Evolutionary conservation across 1,140 invertebrate species (phyloP), one percentile per base, ranked within the genome.

Genomic region (Polypedilum vanderplanki): DNA sequence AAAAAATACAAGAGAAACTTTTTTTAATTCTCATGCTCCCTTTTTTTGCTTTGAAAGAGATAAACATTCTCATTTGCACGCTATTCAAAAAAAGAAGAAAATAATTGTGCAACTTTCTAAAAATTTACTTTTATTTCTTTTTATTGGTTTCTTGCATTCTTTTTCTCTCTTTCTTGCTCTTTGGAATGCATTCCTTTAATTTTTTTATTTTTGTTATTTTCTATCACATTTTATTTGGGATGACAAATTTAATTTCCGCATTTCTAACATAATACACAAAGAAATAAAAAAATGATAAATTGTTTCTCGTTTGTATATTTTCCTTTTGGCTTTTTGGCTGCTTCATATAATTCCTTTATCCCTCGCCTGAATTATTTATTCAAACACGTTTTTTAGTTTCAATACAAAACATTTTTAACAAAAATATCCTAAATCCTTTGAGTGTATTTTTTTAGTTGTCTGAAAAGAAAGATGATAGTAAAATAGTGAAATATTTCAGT

Each of bases 251-350:
- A n/a, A 15, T 57, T 57, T 12, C 12, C 15, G 12, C 46, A 57
- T 12, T 9, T 12, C 2, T 46, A 46, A 46, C 4, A 57, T n/a
- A 57, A 57, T n/a, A 57, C n/a, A n/a, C 46, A 57, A 46, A 57
- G 8, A 12, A 46, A 57, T 15, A 57, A 57, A 12, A 15, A 57
- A 57, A 57, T 57, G 12, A 57, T n/a, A n/a, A 57, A n/a, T 15
- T 46, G 9, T 46, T 57, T 57, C 46, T 57, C 5, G 24, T 33
- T 33, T 33, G 24, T 33, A 33, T 33, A 33, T 33, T 33, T 57
- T 57, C n/a, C 41, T n/a, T 57, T 57, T 57, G n/a, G 46, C 46
- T 57, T 57, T 57, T 57, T 57, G 46, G 46, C 46, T 57, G 46
- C 46, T 57, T 57, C 46, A 57, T 57, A n/a, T 57, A 57, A 33